Percentiles rank a stretch among this genome's conserved stretches.
These are phyloP conservation scores for Stichodactyla helianthus DNA, from an alignment of 64 coral and sea anemone species.

Conservation along the genomic window DNA sequence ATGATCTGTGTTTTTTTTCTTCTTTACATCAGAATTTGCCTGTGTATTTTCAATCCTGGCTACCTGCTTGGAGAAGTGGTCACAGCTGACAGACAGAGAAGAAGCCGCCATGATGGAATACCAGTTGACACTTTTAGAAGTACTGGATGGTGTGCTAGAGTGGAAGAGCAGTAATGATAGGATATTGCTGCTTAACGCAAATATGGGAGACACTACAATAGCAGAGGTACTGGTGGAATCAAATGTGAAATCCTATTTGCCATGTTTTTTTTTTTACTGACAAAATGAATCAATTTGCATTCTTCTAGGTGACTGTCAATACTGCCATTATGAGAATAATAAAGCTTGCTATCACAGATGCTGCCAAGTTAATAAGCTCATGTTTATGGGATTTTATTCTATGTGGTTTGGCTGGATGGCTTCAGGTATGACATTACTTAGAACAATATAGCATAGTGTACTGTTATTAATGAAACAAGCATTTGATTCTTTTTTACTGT, in stretches of 20 bases:
- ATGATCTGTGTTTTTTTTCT: background rate
- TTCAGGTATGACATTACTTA: constrained; percentile 51
- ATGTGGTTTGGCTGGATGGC: constrained; percentile 77
- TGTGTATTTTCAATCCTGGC: constrained; percentile 38
- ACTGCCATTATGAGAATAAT: constrained; percentile 46
- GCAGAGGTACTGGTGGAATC: background rate
- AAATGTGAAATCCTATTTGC: background rate
- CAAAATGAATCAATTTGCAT: too few relatives aligned
- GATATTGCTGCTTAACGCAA: constrained; percentile 61
- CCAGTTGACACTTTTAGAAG: constrained; percentile 56
- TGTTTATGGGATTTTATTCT: constrained; percentile 83
- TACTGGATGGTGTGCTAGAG: constrained; percentile 57
- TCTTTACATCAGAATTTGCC: constrained; percentile 38
- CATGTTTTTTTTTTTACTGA: too few relatives aligned
- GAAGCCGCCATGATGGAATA: constrained; percentile 70
- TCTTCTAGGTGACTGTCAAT: constrained; percentile 47
- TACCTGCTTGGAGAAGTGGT: constrained; percentile 58
- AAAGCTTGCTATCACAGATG: constrained; percentile 37
- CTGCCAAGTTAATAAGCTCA: constrained; percentile 35
- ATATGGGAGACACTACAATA: constrained; percentile 27
- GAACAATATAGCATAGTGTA: too few relatives aligned
- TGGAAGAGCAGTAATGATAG: constrained; percentile 58
- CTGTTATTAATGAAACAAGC: too few relatives aligned
- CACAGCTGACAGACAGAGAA: constrained; percentile 16
- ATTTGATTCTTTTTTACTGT: background rate